A percentile compares a stretch with the other conserved stretches of the same genome.
These are phyloP conservation scores for Parnassius mnemosyne DNA, from an alignment of 2,888 invertebrate genomes.

Conservation along the genomic window DNA sequence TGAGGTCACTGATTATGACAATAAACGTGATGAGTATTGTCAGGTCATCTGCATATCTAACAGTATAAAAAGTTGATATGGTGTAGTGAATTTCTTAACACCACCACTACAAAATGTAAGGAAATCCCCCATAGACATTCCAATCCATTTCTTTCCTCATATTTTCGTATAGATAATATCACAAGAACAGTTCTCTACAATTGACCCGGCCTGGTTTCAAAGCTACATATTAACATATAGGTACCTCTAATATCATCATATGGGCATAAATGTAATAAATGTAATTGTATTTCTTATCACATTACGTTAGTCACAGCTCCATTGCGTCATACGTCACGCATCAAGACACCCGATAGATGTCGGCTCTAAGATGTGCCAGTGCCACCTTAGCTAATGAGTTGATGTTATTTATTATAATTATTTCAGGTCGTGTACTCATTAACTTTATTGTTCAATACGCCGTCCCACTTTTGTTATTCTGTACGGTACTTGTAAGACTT, in stretches of 20 bases:
- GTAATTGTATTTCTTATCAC: slow-evolving; percentile 73
- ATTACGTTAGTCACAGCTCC: slow-evolving; percentile 66
- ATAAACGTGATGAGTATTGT: too few relatives aligned
- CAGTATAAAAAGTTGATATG: too few relatives aligned
- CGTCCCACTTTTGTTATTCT: slow-evolving; percentile 23
- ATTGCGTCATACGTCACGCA: slow-evolving; percentile 56
- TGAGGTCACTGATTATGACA: too few relatives aligned
- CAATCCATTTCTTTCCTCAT: too few relatives aligned
- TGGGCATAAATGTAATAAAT: slow-evolving; percentile 61
- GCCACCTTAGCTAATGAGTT: slow-evolving; percentile 8
- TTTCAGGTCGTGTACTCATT: slow-evolving; percentile 24
- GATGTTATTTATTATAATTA: slow-evolving; percentile 20
- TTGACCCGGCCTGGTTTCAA: slow-evolving; percentile 24
- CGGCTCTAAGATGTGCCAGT: slow-evolving; percentile 9
- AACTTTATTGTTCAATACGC: slow-evolving; percentile 20
- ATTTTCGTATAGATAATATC: too few relatives aligned
- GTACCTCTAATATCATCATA: slow-evolving; percentile 40
- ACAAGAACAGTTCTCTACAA: background rate
- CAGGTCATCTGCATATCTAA: too few relatives aligned
- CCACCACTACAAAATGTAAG: too few relatives aligned
- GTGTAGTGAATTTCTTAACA: too few relatives aligned
- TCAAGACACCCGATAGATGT: slow-evolving; percentile 17
- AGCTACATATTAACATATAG: slow-evolving; percentile 28
- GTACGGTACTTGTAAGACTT: slow-evolving; percentile 25
- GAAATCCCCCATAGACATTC: too few relatives aligned